Base-by-base conservation (phyloP, 1,140 invertebrate species). In the Drosophila pectinifera region DNA sequence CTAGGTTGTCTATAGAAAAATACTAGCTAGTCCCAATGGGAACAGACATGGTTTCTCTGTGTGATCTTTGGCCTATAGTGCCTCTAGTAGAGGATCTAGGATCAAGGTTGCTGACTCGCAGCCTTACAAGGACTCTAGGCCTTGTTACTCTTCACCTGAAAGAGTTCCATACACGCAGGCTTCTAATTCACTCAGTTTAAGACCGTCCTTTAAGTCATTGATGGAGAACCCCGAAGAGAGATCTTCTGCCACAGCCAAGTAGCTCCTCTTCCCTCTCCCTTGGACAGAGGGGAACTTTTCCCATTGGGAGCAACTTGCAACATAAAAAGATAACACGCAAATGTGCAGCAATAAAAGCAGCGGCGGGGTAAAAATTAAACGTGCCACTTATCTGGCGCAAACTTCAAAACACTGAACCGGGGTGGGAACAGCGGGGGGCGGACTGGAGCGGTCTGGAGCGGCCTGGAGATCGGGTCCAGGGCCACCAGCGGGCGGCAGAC, bases 311-410 rank as follows among this genome's bases (percentile, higher is more conserved):
- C 55, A 80, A 85, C 61, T 85, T 81, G 82, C 64, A 62, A 85
- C 81, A 85, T 85, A 68, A 86, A 85, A 84, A 85, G 82, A 85
- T 85, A 85, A 80, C 73, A 83, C 57, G 22, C 54, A 49, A 85
- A 86, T 88, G 85, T 86, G 78, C 82, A 79, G 73, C 79, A 88
- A 86, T 88, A 83, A 86, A 86, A 70, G 53, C 54, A 57, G 72
- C 39, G 61, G 16, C 16, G 56, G 58, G 57, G 73, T 39, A 85
- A 64, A 65, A 88, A 82, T 86, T 82, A 88, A 88, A 83, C 82
- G 72, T 82, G 78, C 67, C 83, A 82, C 83, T 85, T 85, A 86
- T 86, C 82, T 69, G 63, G 65, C 46, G 49, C 79, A 78, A 88
- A 79, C 74, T 83, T 82, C 69, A 58, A 78, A 22, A n/a, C 8